Evolutionary conservation across 37 sponge, comb jelly and placozoan genomes (phyloP), one percentile per base, ranked within the genome.

Genomic region (Crambe crambe): DNA sequence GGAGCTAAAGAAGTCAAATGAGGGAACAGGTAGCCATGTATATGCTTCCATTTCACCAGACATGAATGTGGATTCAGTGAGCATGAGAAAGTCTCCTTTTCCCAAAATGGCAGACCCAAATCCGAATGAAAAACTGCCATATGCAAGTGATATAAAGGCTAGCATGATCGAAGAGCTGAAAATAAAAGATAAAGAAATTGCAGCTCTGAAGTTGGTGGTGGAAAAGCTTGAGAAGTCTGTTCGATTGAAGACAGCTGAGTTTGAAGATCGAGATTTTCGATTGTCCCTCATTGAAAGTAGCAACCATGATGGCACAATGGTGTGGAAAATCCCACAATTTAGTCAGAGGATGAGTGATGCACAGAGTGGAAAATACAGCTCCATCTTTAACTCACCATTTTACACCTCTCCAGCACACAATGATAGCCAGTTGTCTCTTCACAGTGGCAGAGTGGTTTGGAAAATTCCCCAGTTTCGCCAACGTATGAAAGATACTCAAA

Each of bases 331-430:
- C 26, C 86, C 86, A 8, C 75, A 75, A 56, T 90, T 90, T 41
- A 61, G 56, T n/a, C 86, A 84, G 42, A 58, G 90, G 8, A 80
- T 80, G 72, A 63, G 73, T 8, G 90, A 90, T 68, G 90, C 90
- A 22, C 61, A 80, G 57, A 63, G 38, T 60, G 81, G 76, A 89
- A 84, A n/a, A n/a, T n/a, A n/a, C n/a, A n/a, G n/a, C n/a, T n/a
- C n/a, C n/a, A n/a, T n/a, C n/a, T n/a, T n/a, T 76, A 77, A 73
- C 56, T 80, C 87, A 8, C 93, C 93, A 17, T 92, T 88, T 66
- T 92, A 89, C 56, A 75, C 89, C 44, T 56, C 75, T 17, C 91
- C 91, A 4, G 85, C 86, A 90, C 74, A n/a, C n/a, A n/a, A 91
- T 86, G 72, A 83, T 91, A 80, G 86, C 88, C 68, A 72, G 83